Base-by-base conservation (phyloP, 2,888 invertebrate genomes). In the Drosophila aldrichi region DNA sequence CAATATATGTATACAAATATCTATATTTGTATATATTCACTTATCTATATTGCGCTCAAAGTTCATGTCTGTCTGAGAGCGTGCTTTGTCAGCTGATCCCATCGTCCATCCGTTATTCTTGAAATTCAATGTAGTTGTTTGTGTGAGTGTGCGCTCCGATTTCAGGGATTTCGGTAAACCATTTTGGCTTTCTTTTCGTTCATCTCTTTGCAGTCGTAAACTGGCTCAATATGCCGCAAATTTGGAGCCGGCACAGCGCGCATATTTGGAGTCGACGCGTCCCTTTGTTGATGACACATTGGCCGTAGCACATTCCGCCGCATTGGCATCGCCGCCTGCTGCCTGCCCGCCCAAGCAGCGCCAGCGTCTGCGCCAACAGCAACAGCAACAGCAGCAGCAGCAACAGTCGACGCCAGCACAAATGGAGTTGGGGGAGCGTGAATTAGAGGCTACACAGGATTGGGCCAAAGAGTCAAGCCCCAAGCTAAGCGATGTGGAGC, bases 211-310 rank as follows among this genome's bases (percentile, higher is more conserved):
- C 46, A 91, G 91, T 4, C 88, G 91, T 40, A 91, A 91, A 59
- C 58, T 91, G 69, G 83, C 82, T n/a, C 90, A 91, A 36, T 91
- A 88, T 77, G 87, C 89, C 6, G 87, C 74, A 34, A 87, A 88
- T 9, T 67, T 91, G 76, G 90, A 90, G 58, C 81, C 91, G 22
- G 84, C 82, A 38, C 90, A 88, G 58, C 88, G 84, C 7, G 74
- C 84, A 2, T 91, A 84, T 32, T 71, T 91, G 70, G 91, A 91
- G 64, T 79, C 90, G 1, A 74, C 69, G 18, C 85, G 85, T 34
- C 81, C 83, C 32, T 89, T 80, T 34, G 75, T 46, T 5, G 92
- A 90, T 38, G 87, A 90, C 52, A 76, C 74, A 18, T 74, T 71
- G 36, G 48, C 91, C 64, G 54, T 77, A 40, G 69, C 81, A 79